Evolutionary conservation across 64 coral and sea anemone species (phyloP).

Genomic region (Pocillopora damicornis): DNA sequence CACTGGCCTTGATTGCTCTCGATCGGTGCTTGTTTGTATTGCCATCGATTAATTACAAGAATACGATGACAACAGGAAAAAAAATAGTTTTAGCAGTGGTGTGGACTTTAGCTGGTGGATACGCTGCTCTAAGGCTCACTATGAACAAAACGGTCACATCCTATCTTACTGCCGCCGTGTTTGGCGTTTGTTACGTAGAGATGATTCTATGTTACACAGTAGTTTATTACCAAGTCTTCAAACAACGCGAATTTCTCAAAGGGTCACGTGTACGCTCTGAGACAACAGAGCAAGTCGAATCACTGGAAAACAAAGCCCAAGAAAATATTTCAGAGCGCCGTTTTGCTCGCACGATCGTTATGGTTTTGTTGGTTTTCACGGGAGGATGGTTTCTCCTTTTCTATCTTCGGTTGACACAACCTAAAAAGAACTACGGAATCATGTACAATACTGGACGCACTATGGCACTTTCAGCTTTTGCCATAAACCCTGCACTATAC

Average conservation of each 20-base stretch:
- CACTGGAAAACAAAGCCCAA: background rate
- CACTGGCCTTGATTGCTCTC: conserved; percentile 57
- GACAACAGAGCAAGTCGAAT: background rate
- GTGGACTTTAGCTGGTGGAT: conserved; percentile 48
- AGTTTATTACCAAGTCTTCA: conserved; percentile 42
- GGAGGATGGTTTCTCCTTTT: conserved; percentile 59
- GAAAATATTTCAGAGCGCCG: conserved; percentile 36
- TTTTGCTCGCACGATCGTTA: conserved; percentile 65
- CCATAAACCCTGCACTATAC: conserved; percentile 70
- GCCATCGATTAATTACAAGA: conserved; percentile 46
- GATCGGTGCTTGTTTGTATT: conserved; percentile 74
- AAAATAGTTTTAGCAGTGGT: conserved; percentile 27
- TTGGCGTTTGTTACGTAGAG: conserved; percentile 41
- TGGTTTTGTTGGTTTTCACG: conserved; percentile 68
- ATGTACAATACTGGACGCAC: conserved; percentile 68
- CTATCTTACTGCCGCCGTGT: conserved; percentile 51
- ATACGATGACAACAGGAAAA: conserved; percentile 63
- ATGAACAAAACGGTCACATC: conserved; percentile 76
- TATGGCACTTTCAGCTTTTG: conserved; percentile 51
- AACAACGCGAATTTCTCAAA: background rate
- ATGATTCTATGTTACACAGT: conserved; percentile 57
- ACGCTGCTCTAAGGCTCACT: conserved; percentile 39
- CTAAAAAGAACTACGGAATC: conserved; percentile 61
- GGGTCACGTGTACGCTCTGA: background rate
- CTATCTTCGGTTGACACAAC: conserved; percentile 62